Evolutionary conservation across 1,140 invertebrate species (phyloP), one percentile per base, ranked within the genome.

Genomic region (Chelonus insularis): DNA sequence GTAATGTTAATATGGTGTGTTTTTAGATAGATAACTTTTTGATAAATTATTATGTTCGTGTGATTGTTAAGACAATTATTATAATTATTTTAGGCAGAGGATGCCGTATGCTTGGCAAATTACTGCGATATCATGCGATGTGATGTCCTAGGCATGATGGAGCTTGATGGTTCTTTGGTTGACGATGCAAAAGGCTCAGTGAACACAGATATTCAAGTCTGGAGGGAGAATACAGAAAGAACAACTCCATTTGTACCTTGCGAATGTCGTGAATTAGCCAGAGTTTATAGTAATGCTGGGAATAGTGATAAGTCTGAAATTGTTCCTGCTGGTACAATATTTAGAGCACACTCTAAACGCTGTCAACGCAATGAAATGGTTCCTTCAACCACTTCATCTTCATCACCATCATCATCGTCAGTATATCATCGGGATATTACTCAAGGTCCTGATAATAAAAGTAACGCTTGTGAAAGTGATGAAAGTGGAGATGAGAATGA

Each of bases 111-210:
- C 76, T 82, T 96, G 64, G 92, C 93, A 39, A 93, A 96, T 75
- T 96, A 92, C 75, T 97, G 95, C 84, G 94, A 97, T 80, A 92
- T 97, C 65, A 95, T 96, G 88, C 86, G 95, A 62, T 97, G 94
- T 80, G 92, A 96, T 73, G 91, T 97, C 11, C 81, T 95, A 57
- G 84, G 87, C 57, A 88, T 87, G 51, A 87, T 90, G 70, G 89
- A 92, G 66, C 82, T 85, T 25, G 82, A 83, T 57, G 84, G 84
- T 29, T 81, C 85, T 48, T 80, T 82, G 66, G 80, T 84, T 50
- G 85, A 85, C 57, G 81, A 84, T 65, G 74, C 78, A 59, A 68
- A 57, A 50, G 82, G 77, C 48, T 82, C 85, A 11, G 82, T 88
- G 8, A 87, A 86, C 69, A 91, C 90, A 1, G 90, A 91, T 70